phyloP scores from a whole-genome alignment of 2,113 vertebrate genomes.

The Leuciscus idus region DNA sequence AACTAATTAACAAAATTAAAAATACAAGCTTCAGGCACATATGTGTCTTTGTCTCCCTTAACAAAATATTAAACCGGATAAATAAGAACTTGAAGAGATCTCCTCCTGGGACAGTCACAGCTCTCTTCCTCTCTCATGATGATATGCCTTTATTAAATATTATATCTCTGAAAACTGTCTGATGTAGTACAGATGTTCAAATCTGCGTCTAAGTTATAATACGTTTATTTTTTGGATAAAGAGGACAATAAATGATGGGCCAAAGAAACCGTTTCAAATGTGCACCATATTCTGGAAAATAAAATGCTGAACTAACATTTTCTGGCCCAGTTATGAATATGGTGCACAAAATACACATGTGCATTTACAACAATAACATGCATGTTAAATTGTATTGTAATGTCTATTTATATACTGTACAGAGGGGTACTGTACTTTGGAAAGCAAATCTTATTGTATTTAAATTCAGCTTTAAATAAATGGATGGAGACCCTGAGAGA shows the following conservation, averaged over 20 bases:
- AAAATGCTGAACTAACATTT: neutral
- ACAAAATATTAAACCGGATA: constrained; percentile 8
- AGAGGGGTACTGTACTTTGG: neutral
- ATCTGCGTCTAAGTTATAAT: neutral
- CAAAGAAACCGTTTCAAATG: neutral
- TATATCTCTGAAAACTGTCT: neutral
- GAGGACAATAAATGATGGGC: neutral
- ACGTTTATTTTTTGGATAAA: neutral
- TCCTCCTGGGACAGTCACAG: neutral
- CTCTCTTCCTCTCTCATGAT: neutral
- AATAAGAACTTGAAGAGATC: neutral
- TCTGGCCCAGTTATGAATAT: neutral
- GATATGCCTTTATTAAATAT: neutral
- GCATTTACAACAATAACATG: neutral
- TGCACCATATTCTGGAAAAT: neutral
- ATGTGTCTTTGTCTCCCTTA: neutral
- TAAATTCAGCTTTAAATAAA: neutral
- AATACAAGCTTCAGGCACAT: constrained; percentile 5
- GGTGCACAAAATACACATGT: neutral
- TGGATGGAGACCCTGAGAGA: neutral
- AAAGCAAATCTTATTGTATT: neutral
- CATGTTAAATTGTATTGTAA: neutral
- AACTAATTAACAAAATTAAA: constrained; percentile 1
- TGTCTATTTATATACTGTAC: neutral
- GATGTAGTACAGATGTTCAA: neutral